Conservation (phyloP, 2,797 vertebrate genomes). For the Gallinago nigripennis region DNA sequence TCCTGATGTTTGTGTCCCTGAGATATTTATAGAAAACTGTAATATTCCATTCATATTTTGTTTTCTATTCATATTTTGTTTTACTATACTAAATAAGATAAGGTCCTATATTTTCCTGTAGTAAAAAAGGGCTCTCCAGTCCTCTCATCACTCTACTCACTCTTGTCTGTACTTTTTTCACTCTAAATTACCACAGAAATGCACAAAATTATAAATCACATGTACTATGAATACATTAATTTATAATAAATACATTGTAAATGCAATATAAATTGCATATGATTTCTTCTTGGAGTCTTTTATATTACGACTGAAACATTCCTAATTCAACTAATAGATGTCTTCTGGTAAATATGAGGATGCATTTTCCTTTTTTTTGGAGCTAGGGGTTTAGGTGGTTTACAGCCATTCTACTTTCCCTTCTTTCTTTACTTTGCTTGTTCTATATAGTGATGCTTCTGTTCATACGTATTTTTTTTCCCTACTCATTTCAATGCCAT, state of each 20-base stretch:
- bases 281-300: background rate
- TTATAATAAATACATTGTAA: no score
- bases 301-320: background rate
- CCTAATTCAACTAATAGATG: background rate
- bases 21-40: background rate
- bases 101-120: rapidly evolving
- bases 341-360: background rate
- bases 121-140: background rate
- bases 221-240: no score
- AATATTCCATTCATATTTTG: background rate
- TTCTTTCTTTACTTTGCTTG: background rate
- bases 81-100: background rate
- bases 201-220: background rate
- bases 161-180: background rate
- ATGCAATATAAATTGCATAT: no score
- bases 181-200: background rate
- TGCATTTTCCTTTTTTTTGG: background rate
- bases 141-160: background rate
- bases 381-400: background rate
- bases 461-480: background rate
- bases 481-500: background rate
- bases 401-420: background rate
- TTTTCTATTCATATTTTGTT: background rate
- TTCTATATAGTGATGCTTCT: background rate
- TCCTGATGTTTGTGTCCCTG: background rate